Conservation (phyloP, 1,140 invertebrate genomes). For the Tribolium madens region DNA sequence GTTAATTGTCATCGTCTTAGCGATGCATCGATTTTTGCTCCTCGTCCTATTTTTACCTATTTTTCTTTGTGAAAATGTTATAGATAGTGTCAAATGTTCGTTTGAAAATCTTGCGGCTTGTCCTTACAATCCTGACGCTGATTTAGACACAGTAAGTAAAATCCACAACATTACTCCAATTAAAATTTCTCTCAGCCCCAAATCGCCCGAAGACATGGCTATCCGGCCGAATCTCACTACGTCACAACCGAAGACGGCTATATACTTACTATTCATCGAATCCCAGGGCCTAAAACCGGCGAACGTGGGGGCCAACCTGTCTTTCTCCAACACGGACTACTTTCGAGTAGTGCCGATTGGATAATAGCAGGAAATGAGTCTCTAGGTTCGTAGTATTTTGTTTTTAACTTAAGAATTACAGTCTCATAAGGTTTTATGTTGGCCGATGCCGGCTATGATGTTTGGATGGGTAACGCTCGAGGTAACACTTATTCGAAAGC, state of each 20-base stretch:
- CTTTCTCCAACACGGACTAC: slow-evolving; percentile 78
- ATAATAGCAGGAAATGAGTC: slow-evolving; percentile 72
- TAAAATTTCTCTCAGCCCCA: slow-evolving; percentile 66
- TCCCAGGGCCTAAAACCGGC: slow-evolving; percentile 68
- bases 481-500: slow-evolving; percentile 74
- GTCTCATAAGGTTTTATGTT: slow-evolving; percentile 68
- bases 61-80: not conserved
- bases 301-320: slow-evolving; percentile 56
- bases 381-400: slow-evolving; percentile 53
- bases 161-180: not conserved
- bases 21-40: not conserved
- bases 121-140: slow-evolving; percentile 16
- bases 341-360: slow-evolving; percentile 82
- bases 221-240: slow-evolving; percentile 75
- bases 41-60: not conserved
- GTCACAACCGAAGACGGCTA: slow-evolving; percentile 80
- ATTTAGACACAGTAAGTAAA: slow-evolving; percentile 25
- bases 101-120: not conserved
- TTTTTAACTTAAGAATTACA: slow-evolving; percentile 60
- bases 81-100: not conserved
- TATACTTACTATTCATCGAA: slow-evolving; percentile 78
- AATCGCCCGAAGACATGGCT: slow-evolving; percentile 74
- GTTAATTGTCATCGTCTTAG: not conserved
- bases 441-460: slow-evolving; percentile 81
- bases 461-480: slow-evolving; percentile 80